phyloP scores from a whole-genome alignment of 2,888 invertebrate species.

The Limenitis camilla region DNA sequence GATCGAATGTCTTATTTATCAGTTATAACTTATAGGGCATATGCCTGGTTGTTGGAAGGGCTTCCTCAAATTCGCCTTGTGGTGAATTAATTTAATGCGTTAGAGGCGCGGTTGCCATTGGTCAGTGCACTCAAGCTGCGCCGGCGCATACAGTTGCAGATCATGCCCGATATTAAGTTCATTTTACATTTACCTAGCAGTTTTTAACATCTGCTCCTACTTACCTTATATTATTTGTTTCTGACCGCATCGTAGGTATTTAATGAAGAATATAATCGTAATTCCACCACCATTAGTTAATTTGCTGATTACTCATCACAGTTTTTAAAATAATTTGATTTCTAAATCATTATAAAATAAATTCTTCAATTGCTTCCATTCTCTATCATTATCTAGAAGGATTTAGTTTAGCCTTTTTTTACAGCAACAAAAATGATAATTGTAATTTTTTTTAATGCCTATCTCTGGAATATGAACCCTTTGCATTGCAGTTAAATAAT shows the following conservation, averaged over 20 bases:
- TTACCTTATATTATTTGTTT: slow-evolving; percentile 29
- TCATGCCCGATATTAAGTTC: slow-evolving; percentile 53
- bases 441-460: no score
- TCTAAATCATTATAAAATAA: not conserved
- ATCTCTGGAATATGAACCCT: no score
- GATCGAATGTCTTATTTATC: slow-evolving; percentile 7
- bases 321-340: no score
- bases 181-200: slow-evolving; percentile 42
- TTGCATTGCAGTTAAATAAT: slow-evolving; percentile 17
- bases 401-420: no score
- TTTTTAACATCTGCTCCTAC: slow-evolving; percentile 58
- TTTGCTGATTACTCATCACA: not conserved
- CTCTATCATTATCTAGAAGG: not conserved
- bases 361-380: not conserved
- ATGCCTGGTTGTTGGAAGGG: slow-evolving; percentile 25
- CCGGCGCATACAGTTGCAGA: slow-evolving; percentile 56
- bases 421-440: no score
- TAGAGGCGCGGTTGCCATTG: slow-evolving; percentile 45
- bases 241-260: slow-evolving; percentile 25
- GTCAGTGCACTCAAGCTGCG: slow-evolving; percentile 59
- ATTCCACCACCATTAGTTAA: not conserved
- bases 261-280: not conserved
- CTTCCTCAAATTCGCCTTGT: slow-evolving; percentile 34
- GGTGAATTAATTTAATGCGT: slow-evolving; percentile 49
- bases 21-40: slow-evolving; percentile 12